These are phyloP conservation scores for Ischnus inquisitorius DNA, from an alignment of 2,888 invertebrate species.

Conservation along the genomic window DNA sequence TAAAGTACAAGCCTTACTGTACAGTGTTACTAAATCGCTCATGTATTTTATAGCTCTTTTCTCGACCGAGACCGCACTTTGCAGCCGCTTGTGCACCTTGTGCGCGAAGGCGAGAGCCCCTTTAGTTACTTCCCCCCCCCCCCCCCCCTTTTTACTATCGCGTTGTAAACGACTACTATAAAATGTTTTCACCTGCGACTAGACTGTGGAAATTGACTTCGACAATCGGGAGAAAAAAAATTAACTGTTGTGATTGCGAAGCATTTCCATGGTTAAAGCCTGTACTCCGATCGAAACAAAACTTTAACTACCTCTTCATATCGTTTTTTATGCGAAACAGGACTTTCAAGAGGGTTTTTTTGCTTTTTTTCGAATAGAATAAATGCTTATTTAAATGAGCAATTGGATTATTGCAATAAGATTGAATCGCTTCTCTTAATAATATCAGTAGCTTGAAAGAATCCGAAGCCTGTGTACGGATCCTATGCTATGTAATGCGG, in stretches of 20 bases:
- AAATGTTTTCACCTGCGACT: constrained; percentile 63
- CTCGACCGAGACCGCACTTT: constrained; percentile 62
- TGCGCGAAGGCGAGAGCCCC: constrained; percentile 36
- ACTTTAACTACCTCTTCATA: no score
- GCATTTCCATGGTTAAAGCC: not conserved
- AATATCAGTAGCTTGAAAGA: no score
- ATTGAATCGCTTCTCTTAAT: no score
- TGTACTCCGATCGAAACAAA: no score
- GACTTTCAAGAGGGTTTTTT: no score
- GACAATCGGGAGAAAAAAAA: not conserved
- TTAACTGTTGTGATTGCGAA: not conserved
- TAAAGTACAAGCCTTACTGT: constrained; percentile 26
- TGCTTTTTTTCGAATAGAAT: no score
- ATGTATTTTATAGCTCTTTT: constrained; percentile 62
- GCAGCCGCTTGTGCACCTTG: constrained; percentile 58
- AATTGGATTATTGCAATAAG: no score
- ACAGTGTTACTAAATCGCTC: constrained; percentile 60
- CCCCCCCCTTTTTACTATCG: constrained; percentile 56
- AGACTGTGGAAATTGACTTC: constrained; percentile 20
- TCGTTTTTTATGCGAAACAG: no score
- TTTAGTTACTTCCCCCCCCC: not conserved
- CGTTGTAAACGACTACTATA: constrained; percentile 50
- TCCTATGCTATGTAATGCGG: no score
- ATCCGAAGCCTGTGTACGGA: no score
- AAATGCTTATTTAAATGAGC: no score